These are phyloP conservation scores for Drosophila tani DNA, from an alignment of 1,140 invertebrate genomes.

Conservation along the genomic window DNA sequence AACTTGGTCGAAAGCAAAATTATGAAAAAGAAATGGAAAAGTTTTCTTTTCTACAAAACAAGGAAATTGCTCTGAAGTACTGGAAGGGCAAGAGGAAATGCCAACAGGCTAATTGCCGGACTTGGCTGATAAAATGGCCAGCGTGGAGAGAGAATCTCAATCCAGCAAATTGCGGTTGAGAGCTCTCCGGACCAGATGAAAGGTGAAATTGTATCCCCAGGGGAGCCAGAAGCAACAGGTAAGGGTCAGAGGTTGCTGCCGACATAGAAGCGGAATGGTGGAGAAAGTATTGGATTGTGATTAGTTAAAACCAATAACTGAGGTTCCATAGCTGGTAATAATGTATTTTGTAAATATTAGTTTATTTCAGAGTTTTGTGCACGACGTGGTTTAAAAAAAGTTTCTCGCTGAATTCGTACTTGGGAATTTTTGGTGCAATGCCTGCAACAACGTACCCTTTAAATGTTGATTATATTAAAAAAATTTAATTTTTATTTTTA, in stretches of 20 bases:
- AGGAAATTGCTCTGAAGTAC: slow-evolving; percentile 39
- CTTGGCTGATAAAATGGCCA: slow-evolving; percentile 32
- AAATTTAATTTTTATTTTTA: neutral
- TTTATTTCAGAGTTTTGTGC: neutral
- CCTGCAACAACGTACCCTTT: neutral
- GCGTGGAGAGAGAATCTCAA: neutral
- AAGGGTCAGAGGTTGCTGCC: slow-evolving; percentile 1
- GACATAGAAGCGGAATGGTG: neutral
- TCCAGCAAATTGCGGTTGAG: slow-evolving; percentile 4
- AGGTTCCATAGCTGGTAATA: neutral
- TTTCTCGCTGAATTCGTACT: neutral
- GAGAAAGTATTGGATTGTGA: slow-evolving; percentile 1
- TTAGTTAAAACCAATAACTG: neutral
- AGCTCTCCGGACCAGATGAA: slow-evolving; percentile 25
- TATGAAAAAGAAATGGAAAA: slow-evolving; percentile 46
- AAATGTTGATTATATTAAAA: neutral
- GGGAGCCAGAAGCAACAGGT: slow-evolving; percentile 22
- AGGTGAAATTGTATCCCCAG: slow-evolving; percentile 29
- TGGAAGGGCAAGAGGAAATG: slow-evolving; percentile 21
- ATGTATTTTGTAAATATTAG: neutral
- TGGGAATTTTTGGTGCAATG: neutral
- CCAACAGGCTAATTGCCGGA: slow-evolving; percentile 42
- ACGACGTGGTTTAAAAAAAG: too few relatives aligned
- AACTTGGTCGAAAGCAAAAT: slow-evolving; percentile 40
- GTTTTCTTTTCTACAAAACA: slow-evolving; percentile 29